Evolutionary conservation across 92 coral and sea anemone species (phyloP).

Genomic region (Palythoa grandis): DNA sequence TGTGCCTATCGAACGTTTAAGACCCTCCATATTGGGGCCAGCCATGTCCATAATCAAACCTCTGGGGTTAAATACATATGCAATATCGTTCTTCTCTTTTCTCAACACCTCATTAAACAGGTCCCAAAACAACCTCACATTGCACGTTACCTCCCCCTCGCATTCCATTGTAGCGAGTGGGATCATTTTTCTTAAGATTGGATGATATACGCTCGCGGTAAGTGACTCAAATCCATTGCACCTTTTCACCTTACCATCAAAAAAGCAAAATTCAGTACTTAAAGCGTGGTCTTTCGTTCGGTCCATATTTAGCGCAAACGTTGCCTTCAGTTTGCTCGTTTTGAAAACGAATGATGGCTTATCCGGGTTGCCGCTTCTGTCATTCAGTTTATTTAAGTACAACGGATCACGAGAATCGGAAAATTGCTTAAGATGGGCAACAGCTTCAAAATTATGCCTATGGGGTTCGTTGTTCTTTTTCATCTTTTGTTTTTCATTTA

Average conservation of each 20-base stretch:
- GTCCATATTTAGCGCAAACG: conserved; percentile 58
- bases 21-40: no score
- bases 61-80: no score
- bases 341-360: conserved; percentile 50
- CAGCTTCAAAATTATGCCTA: conserved; percentile 50
- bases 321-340: conserved; percentile 49
- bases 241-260: conserved; percentile 59
- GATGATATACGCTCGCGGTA: conserved; percentile 53
- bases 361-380: no score
- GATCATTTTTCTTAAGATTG: neutral
- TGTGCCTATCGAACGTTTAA: no score
- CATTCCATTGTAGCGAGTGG: conserved; percentile 34
- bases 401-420: conserved; percentile 49
- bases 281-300: conserved; percentile 36
- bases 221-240: conserved; percentile 56
- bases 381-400: no score
- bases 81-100: conserved; percentile 37
- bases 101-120: conserved; percentile 53
- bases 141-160: conserved; percentile 40
- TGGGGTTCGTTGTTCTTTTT: conserved; percentile 40
- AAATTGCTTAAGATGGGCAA: conserved; percentile 45
- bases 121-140: conserved; percentile 47
- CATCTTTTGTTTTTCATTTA: conserved; percentile 44
- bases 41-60: no score
- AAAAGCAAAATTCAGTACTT: conserved; percentile 41